Conservation (phyloP, 1,140 invertebrate species). For the Pararge aegeria region DNA sequence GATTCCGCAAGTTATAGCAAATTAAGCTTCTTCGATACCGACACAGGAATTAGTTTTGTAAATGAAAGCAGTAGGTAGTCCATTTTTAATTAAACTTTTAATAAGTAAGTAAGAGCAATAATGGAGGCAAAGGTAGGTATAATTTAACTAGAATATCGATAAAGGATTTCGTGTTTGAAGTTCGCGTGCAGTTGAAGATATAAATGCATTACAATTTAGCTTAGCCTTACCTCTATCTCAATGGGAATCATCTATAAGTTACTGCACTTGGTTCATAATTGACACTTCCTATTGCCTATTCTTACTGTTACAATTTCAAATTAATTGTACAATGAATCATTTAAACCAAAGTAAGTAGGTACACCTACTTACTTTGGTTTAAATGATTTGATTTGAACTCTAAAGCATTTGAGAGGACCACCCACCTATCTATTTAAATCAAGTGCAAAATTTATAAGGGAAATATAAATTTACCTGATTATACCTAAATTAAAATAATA, state of each 20-base stretch:
- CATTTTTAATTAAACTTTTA: too few relatives aligned
- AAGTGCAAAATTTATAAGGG: too few relatives aligned
- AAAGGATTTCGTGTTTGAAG: slow-evolving; percentile 23
- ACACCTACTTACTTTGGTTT: not conserved
- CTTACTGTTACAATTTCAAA: not conserved
- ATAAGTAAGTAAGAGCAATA: too few relatives aligned
- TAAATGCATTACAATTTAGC: slow-evolving; percentile 30
- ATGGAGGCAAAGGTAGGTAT: not conserved
- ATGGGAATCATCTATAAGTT: slow-evolving; percentile 22
- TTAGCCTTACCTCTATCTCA: slow-evolving; percentile 19
- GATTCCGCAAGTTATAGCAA: too few relatives aligned
- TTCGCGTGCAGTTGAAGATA: slow-evolving; percentile 27
- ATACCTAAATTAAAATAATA: too few relatives aligned
- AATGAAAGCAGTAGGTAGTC: too few relatives aligned
- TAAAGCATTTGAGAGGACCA: too few relatives aligned
- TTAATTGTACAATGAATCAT: not conserved
- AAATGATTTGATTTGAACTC: too few relatives aligned
- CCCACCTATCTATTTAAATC: not conserved
- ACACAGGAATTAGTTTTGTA: too few relatives aligned
- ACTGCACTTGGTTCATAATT: slow-evolving; percentile 13
- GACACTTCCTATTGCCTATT: slow-evolving; percentile 10
- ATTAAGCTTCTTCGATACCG: too few relatives aligned
- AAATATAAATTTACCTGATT: too few relatives aligned
- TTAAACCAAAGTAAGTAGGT: not conserved
- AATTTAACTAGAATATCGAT: slow-evolving; percentile 4